Base-by-base conservation (phyloP, 2,888 invertebrate genomes). In the Ormyrus nitidulus region DNA sequence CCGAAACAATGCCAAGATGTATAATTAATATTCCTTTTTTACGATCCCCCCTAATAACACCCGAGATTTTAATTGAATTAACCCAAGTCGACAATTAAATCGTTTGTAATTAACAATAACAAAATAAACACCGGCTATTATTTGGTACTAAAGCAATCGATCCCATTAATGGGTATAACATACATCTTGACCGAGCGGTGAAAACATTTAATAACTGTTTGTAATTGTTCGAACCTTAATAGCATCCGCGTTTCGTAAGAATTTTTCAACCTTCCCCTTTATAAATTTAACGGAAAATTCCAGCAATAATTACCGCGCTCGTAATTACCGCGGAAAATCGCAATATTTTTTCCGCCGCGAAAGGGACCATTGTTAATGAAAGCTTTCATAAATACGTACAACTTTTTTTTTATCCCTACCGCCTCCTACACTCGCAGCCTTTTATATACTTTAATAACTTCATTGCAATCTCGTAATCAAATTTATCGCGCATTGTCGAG, bases 141-240 rank as follows among this genome's bases (percentile, higher is more conserved):
- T 13, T 5, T n/a, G 0, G 34, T 19, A 62, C 34, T 68, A 44
- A 53, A 68, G 34, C 51, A 62, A 53, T 69, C 46, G 56, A 13
- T 3, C 34, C 48, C 62, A 65, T n/a, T 66, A 72, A 72, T 77
- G 59, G 66, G 66, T 49, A 66, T 34, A 66, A 34, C 64, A 71
- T 59, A 77, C 66, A 72, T 66, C 54, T 56, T 49, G 48, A 6
- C 46, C 59, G 13, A 0, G 3, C 10, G 13, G 49, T 4, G 51
- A 72, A 72, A 78, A 54, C 66, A 68, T 72, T 78, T 71, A 72
- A 79, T 79, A 62, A 62, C 73, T 62, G 69, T 79, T 79, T 68
- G 34, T 34, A 34, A 79, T 79, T 73, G 62, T 73, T 48, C 64
- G 56, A 13, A 11, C 19, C 19, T 19, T 66, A 68, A 72, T 78